Percentiles rank a stretch among this genome's conserved stretches.
Evolutionary conservation across 1,140 invertebrate species (phyloP).

Genomic region (Hylyphantes graminicola): DNA sequence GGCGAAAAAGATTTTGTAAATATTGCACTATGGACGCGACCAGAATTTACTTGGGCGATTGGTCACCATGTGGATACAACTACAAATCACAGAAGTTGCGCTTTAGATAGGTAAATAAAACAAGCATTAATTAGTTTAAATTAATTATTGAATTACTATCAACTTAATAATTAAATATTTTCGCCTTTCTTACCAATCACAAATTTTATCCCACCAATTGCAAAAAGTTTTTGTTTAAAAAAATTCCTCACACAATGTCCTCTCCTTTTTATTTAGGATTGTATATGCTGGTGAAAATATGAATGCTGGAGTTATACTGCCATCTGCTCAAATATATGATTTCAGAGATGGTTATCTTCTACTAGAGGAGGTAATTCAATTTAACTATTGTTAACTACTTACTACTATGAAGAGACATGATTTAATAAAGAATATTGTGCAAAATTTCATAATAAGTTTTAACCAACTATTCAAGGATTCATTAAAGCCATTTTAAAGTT

Average conservation of each 20-base stretch:
- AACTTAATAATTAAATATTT: neutral
- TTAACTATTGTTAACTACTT: no score
- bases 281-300: constrained; percentile 54
- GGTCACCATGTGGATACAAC: constrained; percentile 38
- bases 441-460: no score
- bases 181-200: neutral
- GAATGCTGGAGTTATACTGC: constrained; percentile 40
- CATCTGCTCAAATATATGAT: constrained; percentile 36
- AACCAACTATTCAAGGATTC: neutral
- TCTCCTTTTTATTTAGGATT: neutral
- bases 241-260: no score
- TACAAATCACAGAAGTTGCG: constrained; percentile 50
- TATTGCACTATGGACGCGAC: constrained; percentile 43
- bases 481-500: no score
- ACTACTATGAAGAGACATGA: no score
- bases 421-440: no score
- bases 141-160: neutral
- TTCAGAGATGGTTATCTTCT: constrained; percentile 32
- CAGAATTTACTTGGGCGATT: constrained; percentile 47
- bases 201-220: neutral
- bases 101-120: constrained; percentile 41
- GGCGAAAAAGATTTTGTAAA: constrained; percentile 31
- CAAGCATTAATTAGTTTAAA: neutral
- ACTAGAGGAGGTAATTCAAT: neutral
- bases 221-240: neutral